These are phyloP conservation scores for Hylomyscus alleni DNA, from an alignment of 2,797 vertebrate genomes.

Conservation along the genomic window DNA sequence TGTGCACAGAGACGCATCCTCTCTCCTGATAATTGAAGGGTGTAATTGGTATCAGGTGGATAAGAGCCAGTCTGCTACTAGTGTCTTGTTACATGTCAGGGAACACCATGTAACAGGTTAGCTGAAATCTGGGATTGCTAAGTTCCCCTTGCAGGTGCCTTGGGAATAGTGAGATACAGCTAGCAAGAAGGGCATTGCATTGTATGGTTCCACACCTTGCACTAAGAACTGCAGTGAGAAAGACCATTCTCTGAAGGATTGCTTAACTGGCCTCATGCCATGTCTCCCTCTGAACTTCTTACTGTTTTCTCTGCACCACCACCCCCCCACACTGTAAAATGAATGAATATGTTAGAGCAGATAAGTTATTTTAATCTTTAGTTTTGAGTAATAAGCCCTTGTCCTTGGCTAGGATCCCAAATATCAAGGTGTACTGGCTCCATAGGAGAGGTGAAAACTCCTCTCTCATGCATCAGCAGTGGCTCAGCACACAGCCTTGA, in stretches of 20 bases:
- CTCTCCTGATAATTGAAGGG: fast-evolving
- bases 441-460: neutral
- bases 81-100: neutral
- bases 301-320: neutral
- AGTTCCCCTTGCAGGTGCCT: neutral
- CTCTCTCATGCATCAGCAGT: neutral
- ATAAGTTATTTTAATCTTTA: neutral
- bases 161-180: neutral
- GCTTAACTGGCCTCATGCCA: neutral
- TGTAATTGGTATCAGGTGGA: neutral
- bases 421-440: neutral
- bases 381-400: neutral
- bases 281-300: neutral
- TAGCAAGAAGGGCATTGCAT: neutral
- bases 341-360: neutral
- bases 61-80: neutral
- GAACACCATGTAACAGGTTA: fast-evolving
- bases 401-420: neutral
- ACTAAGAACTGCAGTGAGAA: neutral
- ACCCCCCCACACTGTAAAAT: neutral
- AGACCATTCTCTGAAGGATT: fast-evolving
- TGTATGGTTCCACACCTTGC: fast-evolving
- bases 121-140: too few relatives aligned
- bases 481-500: neutral
- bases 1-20: fast-evolving